Percentiles rank a stretch among this genome's conserved stretches.
Evolutionary conservation across 1,140 invertebrate genomes (phyloP).

Genomic region (Sinonovacula constricta): DNA sequence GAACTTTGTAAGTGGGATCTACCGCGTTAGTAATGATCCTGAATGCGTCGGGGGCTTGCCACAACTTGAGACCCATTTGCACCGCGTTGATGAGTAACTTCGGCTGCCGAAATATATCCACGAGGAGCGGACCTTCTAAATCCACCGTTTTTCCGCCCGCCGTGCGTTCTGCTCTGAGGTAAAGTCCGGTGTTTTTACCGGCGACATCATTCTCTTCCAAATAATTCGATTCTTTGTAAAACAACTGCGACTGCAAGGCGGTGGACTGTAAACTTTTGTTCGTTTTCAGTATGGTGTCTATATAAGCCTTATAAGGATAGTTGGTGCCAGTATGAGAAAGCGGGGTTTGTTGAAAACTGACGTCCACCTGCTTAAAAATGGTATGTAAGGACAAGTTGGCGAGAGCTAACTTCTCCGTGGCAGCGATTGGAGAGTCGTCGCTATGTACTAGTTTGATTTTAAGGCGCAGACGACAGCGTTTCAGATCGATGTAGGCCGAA

Average conservation of each 20-base stretch:
- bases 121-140: slow-evolving; percentile 30
- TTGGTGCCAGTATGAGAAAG: slow-evolving; percentile 22
- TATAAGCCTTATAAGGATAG: slow-evolving; percentile 51
- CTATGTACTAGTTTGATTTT: slow-evolving; percentile 24
- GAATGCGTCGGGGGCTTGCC: background rate
- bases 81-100: slow-evolving; percentile 6
- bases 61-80: background rate
- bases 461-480: slow-evolving; percentile 2
- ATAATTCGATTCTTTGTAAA: slow-evolving; percentile 23
- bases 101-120: slow-evolving; percentile 47
- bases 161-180: slow-evolving; percentile 1
- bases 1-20: slow-evolving; percentile 14
- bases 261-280: background rate
- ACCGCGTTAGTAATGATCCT: background rate
- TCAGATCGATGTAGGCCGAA: slow-evolving; percentile 32
- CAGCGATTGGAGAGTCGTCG: background rate
- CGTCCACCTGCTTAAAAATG: slow-evolving; percentile 35
- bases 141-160: slow-evolving; percentile 25
- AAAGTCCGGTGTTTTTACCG: slow-evolving; percentile 9
- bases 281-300: slow-evolving; percentile 40
- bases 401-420: slow-evolving; percentile 1
- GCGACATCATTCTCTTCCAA: slow-evolving; percentile 19
- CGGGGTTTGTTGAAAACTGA: slow-evolving; percentile 16
- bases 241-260: background rate
- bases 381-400: slow-evolving; percentile 36